Percentiles rank a stretch among this genome's conserved stretches.
phyloP scores from a whole-genome alignment of 2,888 invertebrate species.

The Choreutis nemorana region DNA sequence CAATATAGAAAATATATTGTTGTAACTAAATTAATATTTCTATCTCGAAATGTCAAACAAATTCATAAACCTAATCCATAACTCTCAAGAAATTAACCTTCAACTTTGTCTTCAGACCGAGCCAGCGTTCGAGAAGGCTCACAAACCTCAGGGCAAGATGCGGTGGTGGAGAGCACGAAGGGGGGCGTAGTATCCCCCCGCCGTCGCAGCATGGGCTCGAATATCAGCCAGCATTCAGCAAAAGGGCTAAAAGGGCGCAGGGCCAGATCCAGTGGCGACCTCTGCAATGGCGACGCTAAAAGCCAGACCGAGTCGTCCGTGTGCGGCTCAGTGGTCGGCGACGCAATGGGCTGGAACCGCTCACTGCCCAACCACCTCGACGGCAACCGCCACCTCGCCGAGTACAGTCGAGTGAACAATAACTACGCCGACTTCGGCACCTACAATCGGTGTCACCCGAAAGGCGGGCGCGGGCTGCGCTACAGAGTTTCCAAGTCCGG shows the following conservation, averaged over 20 bases:
- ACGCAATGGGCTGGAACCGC: constrained; percentile 60
- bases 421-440: constrained; percentile 58
- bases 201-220: constrained; percentile 76
- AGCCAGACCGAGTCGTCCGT: constrained; percentile 58
- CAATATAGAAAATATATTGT: too few species aligned
- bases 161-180: constrained; percentile 53
- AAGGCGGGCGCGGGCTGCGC: constrained; percentile 51
- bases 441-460: constrained; percentile 50
- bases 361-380: constrained; percentile 77
- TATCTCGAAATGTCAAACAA: constrained; percentile 5
- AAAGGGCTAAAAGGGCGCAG: constrained; percentile 76
- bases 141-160: too few species aligned
- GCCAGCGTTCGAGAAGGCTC: too few species aligned
- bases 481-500: constrained; percentile 57
- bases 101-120: too few species aligned
- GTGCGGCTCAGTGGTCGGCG: constrained; percentile 58
- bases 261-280: constrained; percentile 78
- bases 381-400: constrained; percentile 64
- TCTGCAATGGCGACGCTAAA: constrained; percentile 70
- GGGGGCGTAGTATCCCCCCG: too few species aligned
- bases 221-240: constrained; percentile 78
- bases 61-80: constrained; percentile 4
- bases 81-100: too few species aligned
- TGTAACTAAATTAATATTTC: constrained; percentile 5
- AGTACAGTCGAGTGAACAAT: constrained; percentile 66